phyloP scores from a whole-genome alignment of 2,888 invertebrate species.

The Parasteatoda lunata region DNA sequence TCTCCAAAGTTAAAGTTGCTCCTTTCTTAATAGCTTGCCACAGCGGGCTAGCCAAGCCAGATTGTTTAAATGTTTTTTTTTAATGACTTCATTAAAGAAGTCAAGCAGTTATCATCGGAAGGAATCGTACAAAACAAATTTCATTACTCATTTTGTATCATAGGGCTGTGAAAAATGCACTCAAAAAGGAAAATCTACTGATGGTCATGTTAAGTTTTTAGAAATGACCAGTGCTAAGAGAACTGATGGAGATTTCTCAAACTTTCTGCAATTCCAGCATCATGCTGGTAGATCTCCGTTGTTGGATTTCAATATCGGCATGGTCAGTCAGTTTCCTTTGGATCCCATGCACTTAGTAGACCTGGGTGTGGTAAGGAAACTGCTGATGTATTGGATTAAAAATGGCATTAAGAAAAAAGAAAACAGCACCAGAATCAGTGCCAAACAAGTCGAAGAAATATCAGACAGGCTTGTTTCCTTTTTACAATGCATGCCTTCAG shows the following conservation, averaged over 20 bases:
- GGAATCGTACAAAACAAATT: too few species aligned
- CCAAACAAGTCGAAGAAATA: not conserved
- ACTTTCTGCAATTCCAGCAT: conserved; percentile 1
- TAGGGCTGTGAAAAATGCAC: conserved; percentile 3
- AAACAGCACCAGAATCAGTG: conserved; percentile 1
- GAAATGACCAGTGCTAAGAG: not conserved
- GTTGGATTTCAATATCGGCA: conserved; percentile 2
- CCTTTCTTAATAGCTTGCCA: too few species aligned
- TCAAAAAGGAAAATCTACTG: not conserved
- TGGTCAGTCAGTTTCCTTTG: conserved; percentile 16
- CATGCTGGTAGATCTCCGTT: conserved; percentile 6
- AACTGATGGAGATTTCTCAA: conserved; percentile 4
- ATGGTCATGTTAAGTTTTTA: not conserved
- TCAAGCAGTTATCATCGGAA: too few species aligned
- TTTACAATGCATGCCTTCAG: not conserved
- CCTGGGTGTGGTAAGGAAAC: conserved; percentile 20
- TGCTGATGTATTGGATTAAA: conserved; percentile 1
- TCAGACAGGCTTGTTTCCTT: not conserved
- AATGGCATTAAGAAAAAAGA: not conserved
- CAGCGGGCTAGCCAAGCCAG: too few species aligned
- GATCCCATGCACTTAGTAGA: conserved; percentile 25
- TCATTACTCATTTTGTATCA: too few species aligned
- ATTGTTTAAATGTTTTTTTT: too few species aligned
- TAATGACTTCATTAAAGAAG: too few species aligned
- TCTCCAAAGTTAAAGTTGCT: too few species aligned